Evolutionary conservation across 2,113 vertebrate species (phyloP).

Genomic region (Cricetomys ansorgei): DNA sequence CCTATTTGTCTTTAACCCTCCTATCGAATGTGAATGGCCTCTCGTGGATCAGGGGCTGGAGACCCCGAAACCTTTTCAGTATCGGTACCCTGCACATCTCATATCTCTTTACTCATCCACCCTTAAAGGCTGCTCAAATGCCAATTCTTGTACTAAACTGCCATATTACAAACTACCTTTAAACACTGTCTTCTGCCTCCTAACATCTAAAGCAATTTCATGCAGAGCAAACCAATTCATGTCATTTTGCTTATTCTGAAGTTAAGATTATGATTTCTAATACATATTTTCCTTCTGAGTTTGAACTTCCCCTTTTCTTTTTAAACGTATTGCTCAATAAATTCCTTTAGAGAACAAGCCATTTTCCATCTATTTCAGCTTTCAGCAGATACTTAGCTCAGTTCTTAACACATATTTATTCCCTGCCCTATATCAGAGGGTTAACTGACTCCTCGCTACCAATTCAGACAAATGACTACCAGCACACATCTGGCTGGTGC

Average conservation of each 20-base stretch:
- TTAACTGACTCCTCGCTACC: not conserved
- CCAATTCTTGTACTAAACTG: not conserved
- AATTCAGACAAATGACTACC: not conserved
- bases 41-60: too few species aligned
- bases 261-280: slow-evolving; percentile 3
- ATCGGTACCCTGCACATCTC: not conserved
- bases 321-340: slow-evolving; percentile 18
- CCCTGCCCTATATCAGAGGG: not conserved
- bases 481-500: not conserved
- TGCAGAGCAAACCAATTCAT: not conserved
- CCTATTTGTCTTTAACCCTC: not conserved
- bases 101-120: not conserved
- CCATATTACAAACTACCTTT: not conserved
- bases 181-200: slow-evolving; percentile 23
- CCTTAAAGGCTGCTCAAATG: not conserved
- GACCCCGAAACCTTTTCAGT: not conserved
- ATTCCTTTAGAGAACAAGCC: slow-evolving; percentile 10
- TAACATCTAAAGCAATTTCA: not conserved
- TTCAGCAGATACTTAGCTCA: not conserved
- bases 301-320: not conserved
- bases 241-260: not conserved
- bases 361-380: slow-evolving; percentile 1
- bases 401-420: slow-evolving; percentile 22
- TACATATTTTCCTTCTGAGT: not conserved
- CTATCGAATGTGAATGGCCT: not conserved